Evolutionary conservation across 2,888 invertebrate species (phyloP), one percentile per base, ranked within the genome.

Genomic region (Mesorhabditis spiculigera): DNA sequence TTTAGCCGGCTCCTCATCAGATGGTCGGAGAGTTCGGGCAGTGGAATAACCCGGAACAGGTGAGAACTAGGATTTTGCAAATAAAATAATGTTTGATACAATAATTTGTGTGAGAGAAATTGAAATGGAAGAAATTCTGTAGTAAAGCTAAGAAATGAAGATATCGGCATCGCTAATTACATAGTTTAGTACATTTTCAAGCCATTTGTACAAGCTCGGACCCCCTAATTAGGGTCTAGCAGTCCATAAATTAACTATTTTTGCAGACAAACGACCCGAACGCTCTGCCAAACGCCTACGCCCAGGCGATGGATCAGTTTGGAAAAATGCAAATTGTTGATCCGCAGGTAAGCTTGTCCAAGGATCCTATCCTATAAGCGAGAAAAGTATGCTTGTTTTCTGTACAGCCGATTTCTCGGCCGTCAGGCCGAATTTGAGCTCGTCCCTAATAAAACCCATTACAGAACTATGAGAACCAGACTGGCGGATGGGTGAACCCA

Each of bases 1-100:
- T 50, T 13, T 50, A 50, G 58, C 10, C 58, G 58, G n/a, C 58
- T 50, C 58, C 58, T 50, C 58, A 10, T 50, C 58, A 50, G n/a
- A 50, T 50, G n/a, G 58, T 50, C n/a, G 58, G 58, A 13, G 58
- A 50, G 10, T 50, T 50, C n/a, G 58, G 58, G 10, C 58, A 50
- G 58, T 50, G 58, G 58, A 50, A 50, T 50, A 50, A 50, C n/a
- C 58, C 58, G 8, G 58, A 50, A 13, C 58, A 50, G 58, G 58
- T 50, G n/a, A 50, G 28, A 28, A 28, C 28, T 28, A 28, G 28
- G 28, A 28, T 28, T 28, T 28, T 28, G 28, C 28, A 28, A 28
- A 28, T 28, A 28, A 28, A 28, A 3, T 28, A 10, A 50, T 50
- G 8, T 50, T 50, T 50, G 8, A 50, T 13, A 50, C 58, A 10